A percentile compares a stretch with the other conserved stretches of the same genome.
Conservation (phyloP, 2,113 vertebrate species). For the Colaptes auratus region DNA sequence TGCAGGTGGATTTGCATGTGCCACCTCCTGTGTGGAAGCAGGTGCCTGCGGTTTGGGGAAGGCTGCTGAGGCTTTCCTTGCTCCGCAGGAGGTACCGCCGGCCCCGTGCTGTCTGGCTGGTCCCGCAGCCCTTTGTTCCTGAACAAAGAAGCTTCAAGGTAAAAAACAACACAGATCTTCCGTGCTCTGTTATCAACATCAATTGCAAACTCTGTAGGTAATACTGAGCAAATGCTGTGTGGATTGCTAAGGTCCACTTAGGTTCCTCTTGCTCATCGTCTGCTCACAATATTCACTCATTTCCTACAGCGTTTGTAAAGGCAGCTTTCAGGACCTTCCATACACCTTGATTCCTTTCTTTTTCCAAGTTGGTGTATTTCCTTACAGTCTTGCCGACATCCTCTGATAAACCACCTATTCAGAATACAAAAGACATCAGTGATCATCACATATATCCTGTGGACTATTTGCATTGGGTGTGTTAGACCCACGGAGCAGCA, state of each 20-base stretch:
- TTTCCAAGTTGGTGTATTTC: background rate
- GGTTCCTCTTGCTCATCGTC: background rate
- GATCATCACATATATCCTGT: fast-evolving
- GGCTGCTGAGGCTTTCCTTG: background rate
- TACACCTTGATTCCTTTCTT: background rate
- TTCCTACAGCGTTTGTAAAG: fast-evolving
- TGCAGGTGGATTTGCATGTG: background rate
- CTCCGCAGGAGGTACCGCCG: background rate
- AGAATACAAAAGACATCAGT: background rate
- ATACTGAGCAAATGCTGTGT: background rate
- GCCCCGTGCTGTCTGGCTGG: background rate
- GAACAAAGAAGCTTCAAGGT: constrained; percentile 4
- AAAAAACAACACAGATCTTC: background rate
- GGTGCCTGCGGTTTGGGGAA: background rate
- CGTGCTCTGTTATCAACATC: background rate
- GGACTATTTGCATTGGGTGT: fast-evolving
- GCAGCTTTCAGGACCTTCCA: background rate
- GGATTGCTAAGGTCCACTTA: background rate
- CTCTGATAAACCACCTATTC: background rate
- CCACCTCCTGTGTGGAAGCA: background rate
- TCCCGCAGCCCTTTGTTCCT: background rate
- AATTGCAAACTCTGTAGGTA: background rate
- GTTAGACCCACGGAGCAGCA: background rate
- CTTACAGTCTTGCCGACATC: background rate
- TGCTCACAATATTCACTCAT: fast-evolving